These are phyloP conservation scores for Ameiurus melas DNA, from an alignment of 2,113 vertebrate species.

Conservation along the genomic window DNA sequence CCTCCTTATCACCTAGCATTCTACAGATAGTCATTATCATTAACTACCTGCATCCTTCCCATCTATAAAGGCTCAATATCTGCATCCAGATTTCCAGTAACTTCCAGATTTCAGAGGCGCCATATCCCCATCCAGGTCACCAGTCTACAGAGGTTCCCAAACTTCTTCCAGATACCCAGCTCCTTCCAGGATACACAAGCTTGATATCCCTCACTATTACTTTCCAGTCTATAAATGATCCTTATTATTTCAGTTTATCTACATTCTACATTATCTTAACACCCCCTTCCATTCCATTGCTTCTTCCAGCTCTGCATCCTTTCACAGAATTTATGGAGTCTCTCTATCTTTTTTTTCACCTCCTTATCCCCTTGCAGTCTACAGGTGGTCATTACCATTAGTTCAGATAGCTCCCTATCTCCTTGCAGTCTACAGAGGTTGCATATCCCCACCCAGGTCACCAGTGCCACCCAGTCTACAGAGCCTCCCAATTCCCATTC, in stretches of 20 bases:
- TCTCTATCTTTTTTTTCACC: not conserved
- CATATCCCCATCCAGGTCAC: not conserved
- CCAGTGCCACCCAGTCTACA: not conserved
- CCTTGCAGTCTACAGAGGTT: not conserved
- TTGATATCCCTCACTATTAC: not conserved
- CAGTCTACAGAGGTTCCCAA: not conserved
- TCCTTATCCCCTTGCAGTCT: not conserved
- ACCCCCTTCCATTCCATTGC: not conserved
- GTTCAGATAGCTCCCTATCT: not conserved
- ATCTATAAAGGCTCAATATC: not conserved
- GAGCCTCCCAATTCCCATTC: not conserved
- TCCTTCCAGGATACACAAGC: not conserved
- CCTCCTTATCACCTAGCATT: not conserved
- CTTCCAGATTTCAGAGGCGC: not conserved
- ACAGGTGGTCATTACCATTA: not conserved
- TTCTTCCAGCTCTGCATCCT: not conserved
- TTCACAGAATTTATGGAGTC: not conserved
- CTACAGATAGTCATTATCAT: not conserved
- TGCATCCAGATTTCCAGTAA: not conserved
- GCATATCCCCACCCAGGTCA: not conserved
- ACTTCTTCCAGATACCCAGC: not conserved
- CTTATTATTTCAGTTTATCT: not conserved
- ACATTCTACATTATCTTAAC: not conserved
- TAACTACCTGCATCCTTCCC: not conserved
- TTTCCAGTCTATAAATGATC: not conserved